These are phyloP conservation scores for Zhuqinia jingwanae DNA, from an alignment of 2,888 invertebrate species.

Conservation along the genomic window DNA sequence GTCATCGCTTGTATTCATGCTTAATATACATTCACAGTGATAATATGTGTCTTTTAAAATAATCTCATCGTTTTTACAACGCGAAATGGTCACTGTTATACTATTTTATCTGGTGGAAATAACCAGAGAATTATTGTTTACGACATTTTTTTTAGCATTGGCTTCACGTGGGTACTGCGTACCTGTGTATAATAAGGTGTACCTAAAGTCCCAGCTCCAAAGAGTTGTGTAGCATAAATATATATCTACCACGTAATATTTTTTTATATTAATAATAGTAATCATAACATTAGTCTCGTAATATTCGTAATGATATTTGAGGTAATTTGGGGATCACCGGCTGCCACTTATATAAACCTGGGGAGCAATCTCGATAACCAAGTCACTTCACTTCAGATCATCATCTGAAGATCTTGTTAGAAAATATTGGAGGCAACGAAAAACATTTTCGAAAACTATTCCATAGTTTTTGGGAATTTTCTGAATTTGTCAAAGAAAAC, in stretches of 20 bases:
- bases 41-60: neutral
- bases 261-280: conserved; percentile 51
- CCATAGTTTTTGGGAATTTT: conserved; percentile 46
- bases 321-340: conserved; percentile 63
- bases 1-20: conserved; percentile 32
- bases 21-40: conserved; percentile 11
- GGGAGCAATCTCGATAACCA: conserved; percentile 62
- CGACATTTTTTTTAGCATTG: conserved; percentile 29
- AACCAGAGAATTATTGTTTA: conserved; percentile 47
- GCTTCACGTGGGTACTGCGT: neutral
- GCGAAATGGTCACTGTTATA: conserved; percentile 52
- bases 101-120: conserved; percentile 8
- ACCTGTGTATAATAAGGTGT: neutral
- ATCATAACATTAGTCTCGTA: conserved; percentile 46
- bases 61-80: neutral
- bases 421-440: conserved; percentile 7
- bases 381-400: conserved; percentile 71
- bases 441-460: conserved; percentile 57
- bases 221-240: neutral
- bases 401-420: conserved; percentile 66
- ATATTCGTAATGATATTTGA: conserved; percentile 54
- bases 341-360: conserved; percentile 74
- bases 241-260: too few relatives aligned
- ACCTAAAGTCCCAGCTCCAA: conserved; percentile 17
- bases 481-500: neutral